Conservation (phyloP, 2,113 vertebrate genomes). For the Entomyzon cyanotis region DNA sequence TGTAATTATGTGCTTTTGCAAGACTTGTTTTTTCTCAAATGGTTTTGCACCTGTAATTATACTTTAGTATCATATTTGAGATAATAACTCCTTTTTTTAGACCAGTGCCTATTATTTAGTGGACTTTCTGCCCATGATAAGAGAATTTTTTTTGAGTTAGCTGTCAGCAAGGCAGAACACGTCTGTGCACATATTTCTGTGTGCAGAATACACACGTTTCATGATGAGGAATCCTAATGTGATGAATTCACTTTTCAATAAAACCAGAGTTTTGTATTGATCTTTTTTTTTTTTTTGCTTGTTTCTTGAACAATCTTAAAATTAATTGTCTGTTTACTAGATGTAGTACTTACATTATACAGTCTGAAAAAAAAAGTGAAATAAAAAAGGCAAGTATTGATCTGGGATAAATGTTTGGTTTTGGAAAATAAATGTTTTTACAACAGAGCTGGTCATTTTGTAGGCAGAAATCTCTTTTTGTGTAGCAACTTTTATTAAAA, state of each 20-base stretch:
- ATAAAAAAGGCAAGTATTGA: background rate
- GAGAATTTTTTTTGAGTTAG: background rate
- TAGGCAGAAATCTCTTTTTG: background rate
- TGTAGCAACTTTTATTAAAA: conserved; percentile 16
- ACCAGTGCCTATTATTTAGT: background rate
- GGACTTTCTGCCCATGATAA: background rate
- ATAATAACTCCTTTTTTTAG: background rate
- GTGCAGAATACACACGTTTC: background rate
- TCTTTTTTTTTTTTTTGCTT: background rate
- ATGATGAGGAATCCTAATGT: background rate
- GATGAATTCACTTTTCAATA: background rate
- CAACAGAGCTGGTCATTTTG: background rate
- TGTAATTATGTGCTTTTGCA: background rate
- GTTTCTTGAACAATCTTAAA: background rate
- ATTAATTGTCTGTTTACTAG: conserved; percentile 5
- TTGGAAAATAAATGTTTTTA: conserved; percentile 13
- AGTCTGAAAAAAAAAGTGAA: background rate
- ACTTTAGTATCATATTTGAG: background rate
- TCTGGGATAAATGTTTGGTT: background rate
- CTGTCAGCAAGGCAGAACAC: background rate
- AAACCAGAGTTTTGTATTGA: background rate
- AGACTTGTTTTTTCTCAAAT: background rate
- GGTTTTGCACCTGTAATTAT: background rate
- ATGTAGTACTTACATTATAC: background rate
- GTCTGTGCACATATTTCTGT: background rate